Evolutionary conservation across 2,113 vertebrate species (phyloP).

Genomic region (Hucho hucho): DNA sequence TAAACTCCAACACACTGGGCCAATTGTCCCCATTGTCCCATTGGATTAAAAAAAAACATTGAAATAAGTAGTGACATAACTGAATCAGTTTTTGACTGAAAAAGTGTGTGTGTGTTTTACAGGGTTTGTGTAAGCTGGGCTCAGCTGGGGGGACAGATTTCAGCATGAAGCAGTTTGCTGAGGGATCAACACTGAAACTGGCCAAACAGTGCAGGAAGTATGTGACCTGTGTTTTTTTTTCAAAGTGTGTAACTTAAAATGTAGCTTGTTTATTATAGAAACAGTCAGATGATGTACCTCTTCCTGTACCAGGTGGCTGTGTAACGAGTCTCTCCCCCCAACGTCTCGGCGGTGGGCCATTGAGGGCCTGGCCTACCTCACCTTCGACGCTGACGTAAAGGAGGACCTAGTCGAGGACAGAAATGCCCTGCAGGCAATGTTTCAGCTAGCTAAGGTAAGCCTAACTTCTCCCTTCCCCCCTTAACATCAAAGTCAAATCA

Average conservation of each 20-base stretch:
- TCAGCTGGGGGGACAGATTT: slow-evolving; percentile 96
- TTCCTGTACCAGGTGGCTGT: slow-evolving; percentile 84
- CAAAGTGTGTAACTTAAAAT: not conserved
- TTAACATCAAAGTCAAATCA: not conserved
- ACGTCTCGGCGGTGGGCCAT: slow-evolving; percentile 91
- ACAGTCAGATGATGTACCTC: not conserved
- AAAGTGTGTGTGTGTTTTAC: slow-evolving; percentile 26
- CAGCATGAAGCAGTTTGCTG: slow-evolving; percentile 99
- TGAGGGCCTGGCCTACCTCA: slow-evolving; percentile 97
- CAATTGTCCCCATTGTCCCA: not conserved
- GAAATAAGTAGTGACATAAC: not conserved
- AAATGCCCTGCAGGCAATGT: slow-evolving; percentile 87
- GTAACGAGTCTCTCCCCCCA: slow-evolving; percentile 81
- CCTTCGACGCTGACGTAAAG: slow-evolving; percentile 95
- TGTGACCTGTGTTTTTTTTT: slow-evolving; percentile 43
- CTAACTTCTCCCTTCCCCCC: not conserved
- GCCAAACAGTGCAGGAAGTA: slow-evolving; percentile 98
- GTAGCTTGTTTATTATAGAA: not conserved
- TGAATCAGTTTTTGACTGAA: not conserved
- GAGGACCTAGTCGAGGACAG: slow-evolving; percentile 92
- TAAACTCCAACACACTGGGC: not conserved
- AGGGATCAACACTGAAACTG: slow-evolving; percentile 92
- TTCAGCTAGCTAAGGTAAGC: slow-evolving; percentile 86
- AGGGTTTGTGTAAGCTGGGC: slow-evolving; percentile 97
- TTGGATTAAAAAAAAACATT: not conserved